Conservation (phyloP, 2,113 vertebrate species). For the Glaucidium brasilianum region DNA sequence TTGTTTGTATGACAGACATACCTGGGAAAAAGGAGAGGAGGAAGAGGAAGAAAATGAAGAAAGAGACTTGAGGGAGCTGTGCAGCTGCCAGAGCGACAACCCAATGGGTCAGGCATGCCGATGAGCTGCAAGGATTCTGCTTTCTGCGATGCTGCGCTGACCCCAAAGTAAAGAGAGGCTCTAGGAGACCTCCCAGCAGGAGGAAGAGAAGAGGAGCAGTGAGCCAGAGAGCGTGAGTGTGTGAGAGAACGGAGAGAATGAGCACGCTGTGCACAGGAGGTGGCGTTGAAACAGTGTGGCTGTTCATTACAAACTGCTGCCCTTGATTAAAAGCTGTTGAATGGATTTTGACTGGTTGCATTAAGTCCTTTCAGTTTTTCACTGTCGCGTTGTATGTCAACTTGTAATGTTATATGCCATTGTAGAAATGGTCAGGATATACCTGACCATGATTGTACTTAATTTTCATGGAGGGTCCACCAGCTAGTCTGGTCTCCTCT, state of each 20-base stretch:
- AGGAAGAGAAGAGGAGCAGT: constrained; percentile 3
- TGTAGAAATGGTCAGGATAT: background rate
- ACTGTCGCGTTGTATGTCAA: background rate
- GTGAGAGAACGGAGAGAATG: background rate
- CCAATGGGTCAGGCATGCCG: background rate
- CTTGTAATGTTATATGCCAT: background rate
- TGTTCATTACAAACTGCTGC: constrained; percentile 1
- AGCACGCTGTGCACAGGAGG: background rate
- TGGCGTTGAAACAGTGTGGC: background rate
- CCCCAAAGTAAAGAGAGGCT: background rate
- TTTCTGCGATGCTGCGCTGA: background rate
- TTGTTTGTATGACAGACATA: background rate
- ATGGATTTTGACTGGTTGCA: constrained; percentile 15
- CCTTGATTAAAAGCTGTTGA: constrained; percentile 7
- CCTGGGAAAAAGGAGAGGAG: constrained; percentile 60
- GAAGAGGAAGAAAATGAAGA: constrained; percentile 66
- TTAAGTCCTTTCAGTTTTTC: constrained; percentile 32
- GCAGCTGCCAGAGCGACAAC: background rate
- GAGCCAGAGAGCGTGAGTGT: background rate
- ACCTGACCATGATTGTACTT: background rate
- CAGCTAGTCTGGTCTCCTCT: background rate
- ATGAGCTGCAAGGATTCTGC: constrained; percentile 47
- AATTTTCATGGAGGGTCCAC: background rate
- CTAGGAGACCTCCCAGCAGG: background rate
- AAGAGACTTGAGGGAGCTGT: constrained; percentile 51